Evolutionary conservation across 2,113 vertebrate species (phyloP).

Genomic region (Channa maculata): DNA sequence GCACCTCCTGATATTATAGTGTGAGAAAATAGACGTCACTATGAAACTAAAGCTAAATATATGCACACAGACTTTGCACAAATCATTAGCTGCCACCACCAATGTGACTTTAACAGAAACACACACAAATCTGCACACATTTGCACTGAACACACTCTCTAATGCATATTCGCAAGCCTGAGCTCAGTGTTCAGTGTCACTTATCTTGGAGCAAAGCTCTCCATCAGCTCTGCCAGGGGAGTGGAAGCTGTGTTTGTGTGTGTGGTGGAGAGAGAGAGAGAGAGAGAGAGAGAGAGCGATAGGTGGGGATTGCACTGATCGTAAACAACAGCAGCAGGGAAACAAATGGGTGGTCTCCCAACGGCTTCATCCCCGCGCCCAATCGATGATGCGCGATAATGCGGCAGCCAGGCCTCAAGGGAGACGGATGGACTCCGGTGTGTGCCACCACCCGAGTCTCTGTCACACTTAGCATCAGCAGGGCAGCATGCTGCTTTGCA

Average conservation of each 20-base stretch:
- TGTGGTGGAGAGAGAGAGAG: not conserved
- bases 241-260: not conserved
- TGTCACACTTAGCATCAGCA: conserved; percentile 28
- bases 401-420: conserved; percentile 19
- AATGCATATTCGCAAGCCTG: not conserved
- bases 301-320: conserved; percentile 21
- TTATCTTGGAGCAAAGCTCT: not conserved
- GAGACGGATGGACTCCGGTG: conserved; percentile 33
- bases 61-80: not conserved
- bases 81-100: not conserved
- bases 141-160: not conserved
- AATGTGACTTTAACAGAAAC: too few species aligned
- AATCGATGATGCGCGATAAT: conserved; percentile 61
- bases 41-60: too few species aligned
- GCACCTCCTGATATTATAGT: too few species aligned
- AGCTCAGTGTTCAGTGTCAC: conserved; percentile 14
- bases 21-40: not conserved
- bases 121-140: too few species aligned
- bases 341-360: conserved; percentile 50
- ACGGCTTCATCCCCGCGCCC: conserved; percentile 40
- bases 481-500: conserved; percentile 35
- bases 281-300: not conserved
- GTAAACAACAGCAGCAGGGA: conserved; percentile 56
- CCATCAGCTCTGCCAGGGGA: conserved; percentile 8
- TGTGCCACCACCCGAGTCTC: conserved; percentile 5